Evolutionary conservation across 2,888 invertebrate genomes (phyloP).

Genomic region (Lordiphosa andalusiaca): DNA sequence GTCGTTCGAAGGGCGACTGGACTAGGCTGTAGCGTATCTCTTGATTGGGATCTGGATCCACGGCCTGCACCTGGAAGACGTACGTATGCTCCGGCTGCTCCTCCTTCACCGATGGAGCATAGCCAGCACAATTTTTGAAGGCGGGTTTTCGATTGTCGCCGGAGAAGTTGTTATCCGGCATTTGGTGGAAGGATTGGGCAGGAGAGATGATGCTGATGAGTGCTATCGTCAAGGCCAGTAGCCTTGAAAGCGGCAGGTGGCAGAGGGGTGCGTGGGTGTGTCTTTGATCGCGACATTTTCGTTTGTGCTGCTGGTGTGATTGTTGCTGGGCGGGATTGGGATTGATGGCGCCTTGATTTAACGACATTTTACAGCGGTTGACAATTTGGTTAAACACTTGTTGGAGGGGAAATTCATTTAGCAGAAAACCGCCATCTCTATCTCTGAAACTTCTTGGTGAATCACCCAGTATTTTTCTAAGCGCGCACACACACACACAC

Average conservation of each 20-base stretch:
- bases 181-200: conserved; percentile 23
- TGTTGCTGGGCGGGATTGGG: conserved; percentile 55
- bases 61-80: conserved; percentile 83
- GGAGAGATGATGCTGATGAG: conserved; percentile 21
- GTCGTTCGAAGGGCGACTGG: conserved; percentile 86
- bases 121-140: conserved; percentile 90
- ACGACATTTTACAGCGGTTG: conserved; percentile 66
- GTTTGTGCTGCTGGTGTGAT: conserved; percentile 57
- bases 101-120: conserved; percentile 90
- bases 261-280: conserved; percentile 15
- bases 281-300: conserved; percentile 48
- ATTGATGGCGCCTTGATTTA: conserved; percentile 24
- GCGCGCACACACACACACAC: conserved; percentile 11
- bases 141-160: conserved; percentile 92
- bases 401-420: conserved; percentile 31
- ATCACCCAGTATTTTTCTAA: conserved; percentile 53
- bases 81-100: conserved; percentile 86
- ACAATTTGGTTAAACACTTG: conserved; percentile 18
- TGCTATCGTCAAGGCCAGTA: conserved; percentile 11
- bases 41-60: conserved; percentile 86
- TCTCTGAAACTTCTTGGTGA: conserved; percentile 34
- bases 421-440: conserved; percentile 41
- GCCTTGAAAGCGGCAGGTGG: conserved; percentile 12
- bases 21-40: conserved; percentile 92
- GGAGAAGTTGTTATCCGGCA: conserved; percentile 50